Conservation (phyloP, 2,888 invertebrate species). For the Eupithecia exiguata region DNA sequence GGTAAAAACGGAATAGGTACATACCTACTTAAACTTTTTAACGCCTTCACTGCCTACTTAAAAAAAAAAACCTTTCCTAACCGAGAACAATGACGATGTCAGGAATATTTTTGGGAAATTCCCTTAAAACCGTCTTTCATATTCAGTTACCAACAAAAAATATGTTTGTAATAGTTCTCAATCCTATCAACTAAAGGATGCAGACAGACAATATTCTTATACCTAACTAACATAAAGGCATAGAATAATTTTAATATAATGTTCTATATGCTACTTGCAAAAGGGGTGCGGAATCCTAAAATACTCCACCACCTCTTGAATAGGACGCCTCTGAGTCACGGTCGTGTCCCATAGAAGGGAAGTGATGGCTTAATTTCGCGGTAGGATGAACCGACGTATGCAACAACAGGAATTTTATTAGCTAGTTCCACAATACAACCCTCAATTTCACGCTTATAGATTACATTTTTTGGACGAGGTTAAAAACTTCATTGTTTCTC, state of each 20-base stretch:
- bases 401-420: constrained; percentile 45
- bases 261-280: not conserved
- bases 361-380: constrained; percentile 58
- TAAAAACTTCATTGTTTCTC: not conserved
- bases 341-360: constrained; percentile 29
- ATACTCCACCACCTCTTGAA: constrained; percentile 9
- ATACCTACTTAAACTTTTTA: not conserved
- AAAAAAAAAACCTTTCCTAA: not conserved
- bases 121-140: not conserved
- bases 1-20: not conserved
- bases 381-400: constrained; percentile 46
- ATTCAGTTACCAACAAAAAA: not conserved
- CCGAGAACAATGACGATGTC: not conserved
- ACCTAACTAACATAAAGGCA: too few relatives aligned
- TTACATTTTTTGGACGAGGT: constrained; percentile 17
- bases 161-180: not conserved
- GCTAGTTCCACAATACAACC: constrained; percentile 38
- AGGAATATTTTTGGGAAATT: not conserved
- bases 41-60: too few relatives aligned
- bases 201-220: too few relatives aligned
- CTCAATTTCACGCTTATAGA: constrained; percentile 44
- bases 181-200: not conserved
- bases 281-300: not conserved
- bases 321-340: constrained; percentile 7
- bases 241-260: too few relatives aligned